Base-by-base conservation (phyloP, 2,113 vertebrate species). In the Terrapene triunguis region DNA sequence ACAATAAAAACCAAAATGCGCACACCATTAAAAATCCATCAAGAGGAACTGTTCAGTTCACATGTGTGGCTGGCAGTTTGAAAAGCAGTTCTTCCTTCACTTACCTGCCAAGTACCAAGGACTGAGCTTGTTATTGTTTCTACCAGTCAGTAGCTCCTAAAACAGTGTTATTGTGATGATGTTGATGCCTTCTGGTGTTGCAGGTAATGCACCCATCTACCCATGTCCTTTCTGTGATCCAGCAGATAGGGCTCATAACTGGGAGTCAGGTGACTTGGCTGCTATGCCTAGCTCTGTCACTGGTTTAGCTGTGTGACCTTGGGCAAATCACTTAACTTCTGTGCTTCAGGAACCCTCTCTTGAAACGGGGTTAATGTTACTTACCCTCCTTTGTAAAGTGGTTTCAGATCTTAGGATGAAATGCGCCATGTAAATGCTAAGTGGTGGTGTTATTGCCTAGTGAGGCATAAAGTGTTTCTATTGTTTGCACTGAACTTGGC, bases 21-120 rank as follows among this genome's bases (percentile, higher is more conserved):
- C 89, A 97, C 88, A 95, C 92, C 96, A 97, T 97, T 97, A 97
- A 97, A 97, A 97, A 97, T 96, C 97, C 96, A 97, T 97, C 96
- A 97, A 94, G 96, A 96, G 92, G 95, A 96, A 92, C 96, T 95
- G 94, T 96, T 96, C 92, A 97, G 89, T 91, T 97, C 93, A 96
- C 92, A 94, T 93, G 92, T 96, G 87, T 96, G 87, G 21, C 93
- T 97, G 93, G 91, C 97, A 96, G 95, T 96, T 97, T 91, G 96
- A 95, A 97, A 96, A 96, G 85, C 93, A 55, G 19, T 69, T 69
- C 17, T 38, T 38, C 65, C 94, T 97, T 93, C 76, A 35, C 88
- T 95, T 94, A 97, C 97, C 96, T 97, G 96, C 94, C 91, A 93
- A 95, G 84, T 96, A 81, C 95, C 86, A 93, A 91, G 86, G 92